A percentile compares a stretch with the other conserved stretches of the same genome.
Evolutionary conservation across 1,140 invertebrate species (phyloP).

Genomic region (Habropoda laboriosa): DNA sequence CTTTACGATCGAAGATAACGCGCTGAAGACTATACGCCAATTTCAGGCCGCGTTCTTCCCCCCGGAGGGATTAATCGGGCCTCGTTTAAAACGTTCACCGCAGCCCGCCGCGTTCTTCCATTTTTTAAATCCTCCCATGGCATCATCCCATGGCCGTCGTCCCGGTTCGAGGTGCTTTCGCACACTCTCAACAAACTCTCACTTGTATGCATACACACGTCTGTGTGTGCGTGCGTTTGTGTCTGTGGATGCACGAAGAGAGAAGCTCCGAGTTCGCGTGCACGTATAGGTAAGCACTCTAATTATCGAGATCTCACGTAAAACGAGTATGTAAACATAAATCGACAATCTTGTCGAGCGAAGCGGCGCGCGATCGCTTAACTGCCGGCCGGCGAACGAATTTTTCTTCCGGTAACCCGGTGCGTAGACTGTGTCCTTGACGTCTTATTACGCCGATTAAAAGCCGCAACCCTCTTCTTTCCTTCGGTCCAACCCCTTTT

Average conservation of each 20-base stretch:
- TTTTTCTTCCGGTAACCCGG: slow-evolving; percentile 57
- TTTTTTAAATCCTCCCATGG: slow-evolving; percentile 62
- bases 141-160: slow-evolving; percentile 45
- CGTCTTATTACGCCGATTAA: slow-evolving; percentile 65
- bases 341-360: slow-evolving; percentile 65
- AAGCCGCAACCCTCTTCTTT: slow-evolving; percentile 8
- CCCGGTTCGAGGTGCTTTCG: slow-evolving; percentile 14
- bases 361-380: slow-evolving; percentile 58
- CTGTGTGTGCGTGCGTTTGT: no score
- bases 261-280: no score
- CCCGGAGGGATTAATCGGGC: slow-evolving; percentile 63
- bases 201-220: no score
- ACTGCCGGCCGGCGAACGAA: slow-evolving; percentile 51
- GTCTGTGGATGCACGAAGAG: no score
- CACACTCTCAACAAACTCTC: neutral
- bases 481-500: neutral
- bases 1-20: slow-evolving; percentile 67
- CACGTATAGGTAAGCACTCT: slow-evolving; percentile 62
- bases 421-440: slow-evolving; percentile 42
- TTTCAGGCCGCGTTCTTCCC: slow-evolving; percentile 64
- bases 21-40: slow-evolving; percentile 66
- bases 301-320: slow-evolving; percentile 68
- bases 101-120: slow-evolving; percentile 55
- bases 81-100: slow-evolving; percentile 64
- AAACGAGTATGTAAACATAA: slow-evolving; percentile 70